A percentile compares a stretch with the other conserved stretches of the same genome.
These are phyloP conservation scores for Mesembrinibis cayennensis DNA, from an alignment of 2,113 vertebrate species.

Conservation along the genomic window DNA sequence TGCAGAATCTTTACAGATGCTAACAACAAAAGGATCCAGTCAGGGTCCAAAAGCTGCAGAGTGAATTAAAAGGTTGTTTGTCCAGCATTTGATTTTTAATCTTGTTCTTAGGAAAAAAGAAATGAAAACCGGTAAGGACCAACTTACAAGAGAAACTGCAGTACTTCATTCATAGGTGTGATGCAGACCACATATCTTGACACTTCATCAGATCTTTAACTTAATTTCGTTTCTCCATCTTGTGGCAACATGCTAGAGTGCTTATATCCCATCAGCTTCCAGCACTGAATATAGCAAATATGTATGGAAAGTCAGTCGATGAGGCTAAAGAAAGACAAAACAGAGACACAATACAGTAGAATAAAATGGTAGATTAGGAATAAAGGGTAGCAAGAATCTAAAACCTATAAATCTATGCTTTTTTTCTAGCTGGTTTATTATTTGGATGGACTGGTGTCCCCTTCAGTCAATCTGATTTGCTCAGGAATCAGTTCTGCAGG, in stretches of 20 bases:
- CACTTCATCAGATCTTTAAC: not conserved
- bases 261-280: not conserved
- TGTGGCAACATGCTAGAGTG: not conserved
- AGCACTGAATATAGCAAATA: not conserved
- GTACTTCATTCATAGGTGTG: not conserved
- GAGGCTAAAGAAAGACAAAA: not conserved
- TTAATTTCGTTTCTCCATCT: not conserved
- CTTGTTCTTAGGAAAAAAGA: not conserved
- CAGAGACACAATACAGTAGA: not conserved
- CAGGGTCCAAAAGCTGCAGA: not conserved
- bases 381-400: not conserved
- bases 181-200: not conserved
- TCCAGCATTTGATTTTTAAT: not conserved
- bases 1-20: not conserved
- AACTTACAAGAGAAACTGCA: not conserved
- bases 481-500: not conserved
- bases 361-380: not conserved
- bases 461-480: not conserved
- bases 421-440: not conserved
- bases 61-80: not conserved
- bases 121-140: not conserved
- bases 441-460: not conserved
- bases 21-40: not conserved
- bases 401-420: not conserved
- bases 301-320: not conserved